A percentile compares a stretch with the other conserved stretches of the same genome.
Evolutionary conservation across 2,797 vertebrate genomes (phyloP).

Genomic region (Neosilurus mollespiculum): DNA sequence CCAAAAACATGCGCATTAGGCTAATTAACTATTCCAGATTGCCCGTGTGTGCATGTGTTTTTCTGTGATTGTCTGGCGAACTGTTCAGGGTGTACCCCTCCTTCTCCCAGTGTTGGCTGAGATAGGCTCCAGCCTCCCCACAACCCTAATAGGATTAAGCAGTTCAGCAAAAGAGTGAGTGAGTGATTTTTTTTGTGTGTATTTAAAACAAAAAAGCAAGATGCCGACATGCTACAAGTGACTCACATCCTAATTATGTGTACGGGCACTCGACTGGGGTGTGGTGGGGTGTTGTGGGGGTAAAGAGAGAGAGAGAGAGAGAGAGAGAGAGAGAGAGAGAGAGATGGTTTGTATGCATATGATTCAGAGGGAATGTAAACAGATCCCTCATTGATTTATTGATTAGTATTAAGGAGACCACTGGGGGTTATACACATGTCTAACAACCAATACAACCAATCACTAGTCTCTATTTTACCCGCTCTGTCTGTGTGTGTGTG

Average conservation of each 20-base stretch:
- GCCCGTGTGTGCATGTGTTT: no score
- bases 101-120: no score
- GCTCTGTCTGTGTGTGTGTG: not conserved
- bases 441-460: not conserved
- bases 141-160: no score
- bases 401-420: conserved; percentile 23
- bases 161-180: no score
- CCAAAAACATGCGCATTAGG: no score
- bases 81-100: no score
- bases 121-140: no score
- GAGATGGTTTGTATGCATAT: conserved; percentile 5
- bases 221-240: conserved; percentile 23
- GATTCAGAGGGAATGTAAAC: conserved; percentile 33
- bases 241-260: not conserved
- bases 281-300: no score
- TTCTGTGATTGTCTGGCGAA: no score
- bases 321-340: not conserved
- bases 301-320: not conserved
- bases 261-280: not conserved
- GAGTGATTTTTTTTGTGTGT: not conserved
- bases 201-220: not conserved
- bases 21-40: no score
- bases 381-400: conserved; percentile 38
- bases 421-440: conserved; percentile 7
- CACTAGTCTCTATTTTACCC: not conserved